Evolutionary conservation across 2,797 vertebrate genomes (phyloP), one percentile per base, ranked within the genome.

Genomic region (Helarctos malayanus): DNA sequence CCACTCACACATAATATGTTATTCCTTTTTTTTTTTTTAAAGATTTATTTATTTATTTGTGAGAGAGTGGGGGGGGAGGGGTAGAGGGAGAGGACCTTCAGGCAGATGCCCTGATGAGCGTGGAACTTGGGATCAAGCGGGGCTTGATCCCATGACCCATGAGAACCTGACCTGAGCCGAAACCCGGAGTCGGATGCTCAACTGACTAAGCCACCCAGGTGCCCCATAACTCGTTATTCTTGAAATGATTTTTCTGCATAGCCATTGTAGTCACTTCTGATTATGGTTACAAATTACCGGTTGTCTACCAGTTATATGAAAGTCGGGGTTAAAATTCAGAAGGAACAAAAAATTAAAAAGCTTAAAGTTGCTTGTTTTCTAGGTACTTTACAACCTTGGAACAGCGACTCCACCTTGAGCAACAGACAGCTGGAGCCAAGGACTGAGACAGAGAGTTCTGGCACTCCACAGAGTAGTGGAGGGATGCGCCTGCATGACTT

Each of bases 401-500:
- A 98, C 97, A 99, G 99, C 0, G 99, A 99, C 94, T 99, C 99
- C 1, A 99, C 99, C 94, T 97, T 99, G 73, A 99, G 99, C 97
- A 99, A 94, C 27, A 98, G 97, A 88, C 98, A 98, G 13, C 52
- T 95, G 61, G 99, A 99, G 87, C 78, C 80, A 54, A 98, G 97
- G 95, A 92, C 93, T 0, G 99, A 99, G 83, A 98, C 85, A 0
- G 98, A 99, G 19, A 96, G 59, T 25, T 98, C 89, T 59, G 97
- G 98, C 96, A 99, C 99, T n/a, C 99, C 99, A 0, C 99, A 99
- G 95, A 98, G 56, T 97, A 99, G 98, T 0, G 99, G 98, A 6
- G 98, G 99, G 25, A 98, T 99, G 97, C 99, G 99, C 87, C 98
- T 99, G 83, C 99, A 99, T 0, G 99, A 99, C 87, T 99, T 99